Evolutionary conservation across 2,113 vertebrate species (phyloP).

Genomic region (Caretta caretta): DNA sequence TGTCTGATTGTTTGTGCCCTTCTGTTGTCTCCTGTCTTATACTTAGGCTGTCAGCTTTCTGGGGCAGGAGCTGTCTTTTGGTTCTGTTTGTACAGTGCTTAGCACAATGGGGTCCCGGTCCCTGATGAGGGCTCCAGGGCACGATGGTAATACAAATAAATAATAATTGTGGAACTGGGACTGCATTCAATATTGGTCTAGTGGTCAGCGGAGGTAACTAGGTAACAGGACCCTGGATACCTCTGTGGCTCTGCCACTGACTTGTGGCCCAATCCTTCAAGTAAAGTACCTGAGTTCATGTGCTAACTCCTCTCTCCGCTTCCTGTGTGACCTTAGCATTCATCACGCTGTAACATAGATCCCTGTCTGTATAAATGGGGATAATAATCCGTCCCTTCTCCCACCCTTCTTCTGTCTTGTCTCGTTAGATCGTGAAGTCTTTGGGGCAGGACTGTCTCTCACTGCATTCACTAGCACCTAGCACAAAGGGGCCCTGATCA

Average conservation of each 20-base stretch:
- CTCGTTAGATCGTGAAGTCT: too few species aligned
- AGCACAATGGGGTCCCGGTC: not conserved
- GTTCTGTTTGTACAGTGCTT: not conserved
- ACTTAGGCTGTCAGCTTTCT: not conserved
- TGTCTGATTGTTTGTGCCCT: not conserved
- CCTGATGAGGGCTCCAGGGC: not conserved
- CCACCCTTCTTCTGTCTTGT: too few species aligned
- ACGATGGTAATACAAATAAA: not conserved
- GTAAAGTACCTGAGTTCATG: not conserved
- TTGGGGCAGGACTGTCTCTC: too few species aligned
- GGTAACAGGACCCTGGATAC: slow-evolving; percentile 30
- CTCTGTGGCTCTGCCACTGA: slow-evolving; percentile 13
- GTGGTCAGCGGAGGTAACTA: not conserved
- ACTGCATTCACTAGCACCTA: too few species aligned
- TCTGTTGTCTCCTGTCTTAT: not conserved
- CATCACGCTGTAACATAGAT: not conserved
- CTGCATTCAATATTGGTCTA: not conserved
- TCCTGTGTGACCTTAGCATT: not conserved
- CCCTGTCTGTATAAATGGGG: not conserved
- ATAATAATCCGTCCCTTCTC: too few species aligned
- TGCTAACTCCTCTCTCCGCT: not conserved
- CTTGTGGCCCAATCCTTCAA: not conserved
- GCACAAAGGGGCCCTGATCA: not conserved
- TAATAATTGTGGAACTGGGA: not conserved
- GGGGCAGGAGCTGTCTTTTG: not conserved